Percentiles rank a stretch among this genome's conserved stretches.
Conservation (phyloP, 2,888 invertebrate species). For the Steromphala cineraria region DNA sequence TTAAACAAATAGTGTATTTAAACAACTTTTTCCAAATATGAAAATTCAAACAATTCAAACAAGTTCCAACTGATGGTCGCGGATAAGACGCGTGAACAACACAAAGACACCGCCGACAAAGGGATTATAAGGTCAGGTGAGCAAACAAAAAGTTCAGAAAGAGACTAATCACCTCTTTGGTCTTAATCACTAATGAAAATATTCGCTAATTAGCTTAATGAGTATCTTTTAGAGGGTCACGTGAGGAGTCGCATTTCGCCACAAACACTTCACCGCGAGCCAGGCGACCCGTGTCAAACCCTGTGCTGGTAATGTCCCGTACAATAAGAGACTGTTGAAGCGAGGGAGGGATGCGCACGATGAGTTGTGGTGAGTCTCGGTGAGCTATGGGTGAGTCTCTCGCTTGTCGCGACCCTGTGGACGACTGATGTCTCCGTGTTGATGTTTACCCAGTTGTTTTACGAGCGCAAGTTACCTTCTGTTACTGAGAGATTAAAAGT, state of each 20-base stretch:
- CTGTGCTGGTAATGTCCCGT: background rate
- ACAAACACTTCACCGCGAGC: background rate
- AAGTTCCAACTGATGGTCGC: too few species aligned
- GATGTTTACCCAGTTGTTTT: background rate
- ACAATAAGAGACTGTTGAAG: too few species aligned
- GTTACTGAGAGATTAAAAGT: too few species aligned
- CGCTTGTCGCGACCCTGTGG: background rate
- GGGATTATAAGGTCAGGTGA: too few species aligned
- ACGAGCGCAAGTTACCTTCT: background rate
- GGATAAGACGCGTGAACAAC: too few species aligned
- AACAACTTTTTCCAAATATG: too few species aligned
- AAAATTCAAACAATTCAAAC: too few species aligned
- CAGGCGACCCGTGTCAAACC: background rate
- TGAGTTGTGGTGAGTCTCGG: background rate
- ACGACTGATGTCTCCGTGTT: background rate
- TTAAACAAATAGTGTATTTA: too few species aligned
- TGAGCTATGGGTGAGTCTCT: background rate
- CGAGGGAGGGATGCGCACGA: background rate
- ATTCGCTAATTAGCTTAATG: background rate
- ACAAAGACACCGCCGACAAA: too few species aligned
- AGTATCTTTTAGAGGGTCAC: background rate
- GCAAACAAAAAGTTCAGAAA: too few species aligned
- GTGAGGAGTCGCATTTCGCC: background rate
- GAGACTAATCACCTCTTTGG: background rate
- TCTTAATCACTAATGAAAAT: background rate